A percentile compares a stretch with the other conserved stretches of the same genome.
Conservation (phyloP, 1,140 invertebrate genomes). For the Drosophila subpulchrella region DNA sequence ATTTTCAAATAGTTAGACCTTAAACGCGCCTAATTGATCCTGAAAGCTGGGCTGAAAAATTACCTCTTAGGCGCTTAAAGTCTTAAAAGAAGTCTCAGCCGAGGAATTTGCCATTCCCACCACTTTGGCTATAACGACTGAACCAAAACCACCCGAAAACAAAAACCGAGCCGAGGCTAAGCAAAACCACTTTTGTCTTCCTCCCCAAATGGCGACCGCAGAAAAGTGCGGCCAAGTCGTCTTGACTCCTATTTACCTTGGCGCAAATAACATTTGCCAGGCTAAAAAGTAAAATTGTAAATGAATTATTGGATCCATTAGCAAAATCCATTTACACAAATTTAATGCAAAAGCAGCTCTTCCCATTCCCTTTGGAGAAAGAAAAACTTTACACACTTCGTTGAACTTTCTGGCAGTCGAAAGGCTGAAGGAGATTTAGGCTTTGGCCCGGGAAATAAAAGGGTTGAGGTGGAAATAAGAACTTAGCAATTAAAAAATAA, state of each 20-base stretch:
- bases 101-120: constrained; percentile 13
- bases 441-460: background rate
- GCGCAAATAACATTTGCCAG: constrained; percentile 75
- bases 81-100: background rate
- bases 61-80: background rate
- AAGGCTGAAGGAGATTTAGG: constrained; percentile 10
- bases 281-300: constrained; percentile 80
- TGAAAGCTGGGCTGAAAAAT: background rate
- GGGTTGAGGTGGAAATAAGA: constrained; percentile 56
- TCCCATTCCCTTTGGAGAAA: background rate
- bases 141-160: constrained; percentile 5
- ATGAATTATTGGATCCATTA: constrained; percentile 84
- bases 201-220: constrained; percentile 47
- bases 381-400: constrained; percentile 78
- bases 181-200: constrained; percentile 7
- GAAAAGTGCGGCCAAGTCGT: constrained; percentile 67
- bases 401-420: constrained; percentile 66
- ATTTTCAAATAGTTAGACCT: background rate
- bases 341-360: constrained; percentile 77
- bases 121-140: background rate
- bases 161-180: constrained; percentile 5
- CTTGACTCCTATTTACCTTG: constrained; percentile 69
- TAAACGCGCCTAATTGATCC: background rate
- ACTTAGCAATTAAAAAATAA: constrained; percentile 81
- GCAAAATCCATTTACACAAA: constrained; percentile 84